Percentiles rank a stretch among this genome's conserved stretches.
phyloP scores from a whole-genome alignment of 2,113 vertebrate genomes.

The Archilochus colubris region DNA sequence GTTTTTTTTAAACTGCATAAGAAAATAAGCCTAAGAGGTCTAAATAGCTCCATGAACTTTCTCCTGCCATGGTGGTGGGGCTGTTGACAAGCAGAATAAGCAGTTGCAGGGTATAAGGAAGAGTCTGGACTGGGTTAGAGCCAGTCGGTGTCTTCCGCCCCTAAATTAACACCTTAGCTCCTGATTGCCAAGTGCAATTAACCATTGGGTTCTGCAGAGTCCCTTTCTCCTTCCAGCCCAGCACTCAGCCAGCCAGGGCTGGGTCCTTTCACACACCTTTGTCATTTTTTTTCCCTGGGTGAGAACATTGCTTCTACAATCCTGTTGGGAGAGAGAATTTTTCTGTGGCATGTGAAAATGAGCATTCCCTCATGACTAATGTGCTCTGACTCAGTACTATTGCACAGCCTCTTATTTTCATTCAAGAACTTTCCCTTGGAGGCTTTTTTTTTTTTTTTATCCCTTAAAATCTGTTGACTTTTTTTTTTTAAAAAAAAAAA shows the following conservation, averaged over 20 bases:
- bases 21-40: background rate
- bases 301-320: background rate
- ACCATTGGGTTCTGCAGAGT: background rate
- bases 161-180: background rate
- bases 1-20: background rate
- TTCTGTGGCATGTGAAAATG: background rate
- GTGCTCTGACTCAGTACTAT: background rate
- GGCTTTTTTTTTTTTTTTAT: background rate
- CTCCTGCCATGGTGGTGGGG: rapidly evolving
- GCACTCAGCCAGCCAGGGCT: background rate
- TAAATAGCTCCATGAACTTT: background rate
- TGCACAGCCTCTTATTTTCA: background rate
- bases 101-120: background rate
- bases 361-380: background rate
- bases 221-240: background rate
- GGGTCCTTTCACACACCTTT: background rate
- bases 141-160: background rate
- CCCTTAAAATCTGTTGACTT: background rate
- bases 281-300: background rate
- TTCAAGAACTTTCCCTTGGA: background rate
- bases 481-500: background rate
- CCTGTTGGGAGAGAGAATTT: background rate
- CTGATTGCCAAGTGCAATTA: background rate
- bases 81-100: background rate
- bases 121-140: background rate